phyloP scores from a whole-genome alignment of 1,140 invertebrate species.

The Saccostrea cuccullata region DNA sequence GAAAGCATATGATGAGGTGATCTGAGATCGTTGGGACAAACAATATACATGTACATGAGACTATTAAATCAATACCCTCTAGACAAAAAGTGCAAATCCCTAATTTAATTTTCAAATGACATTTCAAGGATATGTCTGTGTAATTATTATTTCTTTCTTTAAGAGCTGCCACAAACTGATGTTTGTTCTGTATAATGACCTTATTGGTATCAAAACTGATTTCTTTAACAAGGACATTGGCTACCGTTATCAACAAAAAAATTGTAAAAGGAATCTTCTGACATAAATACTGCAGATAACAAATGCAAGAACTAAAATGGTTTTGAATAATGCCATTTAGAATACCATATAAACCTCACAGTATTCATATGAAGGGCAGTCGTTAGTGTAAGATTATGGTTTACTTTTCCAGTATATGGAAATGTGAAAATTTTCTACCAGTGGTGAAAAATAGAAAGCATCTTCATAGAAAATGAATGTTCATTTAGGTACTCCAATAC shows the following conservation, averaged over 20 bases:
- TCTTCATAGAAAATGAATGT: no score
- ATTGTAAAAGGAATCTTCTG: neutral
- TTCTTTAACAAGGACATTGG: neutral
- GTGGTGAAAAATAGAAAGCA: no score
- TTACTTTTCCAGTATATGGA: no score
- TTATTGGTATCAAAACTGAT: neutral
- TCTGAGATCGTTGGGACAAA: constrained; percentile 32
- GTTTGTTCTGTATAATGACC: neutral
- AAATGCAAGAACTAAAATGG: constrained; percentile 8
- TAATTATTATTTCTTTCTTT: neutral
- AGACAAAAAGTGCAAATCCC: neutral
- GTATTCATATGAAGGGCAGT: neutral
- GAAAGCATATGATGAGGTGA: neutral
- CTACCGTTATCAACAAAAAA: neutral
- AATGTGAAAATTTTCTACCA: no score
- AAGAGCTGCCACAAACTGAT: neutral
- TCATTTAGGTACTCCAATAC: no score
- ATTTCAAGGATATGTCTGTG: neutral
- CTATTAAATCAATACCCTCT: neutral
- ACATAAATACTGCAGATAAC: neutral
- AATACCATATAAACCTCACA: neutral
- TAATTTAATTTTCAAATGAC: neutral
- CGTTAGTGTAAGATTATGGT: no score
- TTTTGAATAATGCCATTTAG: constrained; percentile 8
- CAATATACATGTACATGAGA: neutral